These are phyloP conservation scores for Hypselothyrea guttata DNA, from an alignment of 2,888 invertebrate genomes.

Conservation along the genomic window DNA sequence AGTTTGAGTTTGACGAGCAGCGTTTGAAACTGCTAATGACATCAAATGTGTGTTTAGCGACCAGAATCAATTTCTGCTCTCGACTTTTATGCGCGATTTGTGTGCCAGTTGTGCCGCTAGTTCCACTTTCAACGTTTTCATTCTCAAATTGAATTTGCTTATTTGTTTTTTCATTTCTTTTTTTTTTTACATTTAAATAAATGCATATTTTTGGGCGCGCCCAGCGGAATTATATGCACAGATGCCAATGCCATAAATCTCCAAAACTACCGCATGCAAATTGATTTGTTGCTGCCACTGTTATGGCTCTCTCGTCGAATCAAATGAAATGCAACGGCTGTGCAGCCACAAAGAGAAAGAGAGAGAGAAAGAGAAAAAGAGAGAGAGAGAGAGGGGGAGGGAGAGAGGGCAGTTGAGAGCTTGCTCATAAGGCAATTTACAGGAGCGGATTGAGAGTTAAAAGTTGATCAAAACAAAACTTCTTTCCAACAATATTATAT, in stretches of 20 bases:
- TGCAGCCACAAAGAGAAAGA: constrained; percentile 6
- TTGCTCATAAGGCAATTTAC: constrained; percentile 9
- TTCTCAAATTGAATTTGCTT: constrained; percentile 2
- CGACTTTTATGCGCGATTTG: constrained; percentile 3
- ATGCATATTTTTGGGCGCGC: constrained; percentile 31
- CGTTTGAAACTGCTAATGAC: constrained; percentile 32
- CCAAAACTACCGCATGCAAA: constrained; percentile 64
- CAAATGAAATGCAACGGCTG: constrained; percentile 53
- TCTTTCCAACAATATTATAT: no score
- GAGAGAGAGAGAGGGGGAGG: neutral
- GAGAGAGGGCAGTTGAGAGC: neutral
- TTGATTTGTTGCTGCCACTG: constrained; percentile 63
- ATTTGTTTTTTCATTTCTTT: no score
- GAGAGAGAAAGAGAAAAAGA: no score
- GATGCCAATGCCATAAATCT: constrained; percentile 58
- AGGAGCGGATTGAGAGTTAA: constrained; percentile 27
- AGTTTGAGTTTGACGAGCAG: constrained; percentile 1
- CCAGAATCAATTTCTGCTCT: constrained; percentile 33
- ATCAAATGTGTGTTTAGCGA: constrained; percentile 28
- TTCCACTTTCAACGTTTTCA: neutral
- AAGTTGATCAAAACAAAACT: neutral
- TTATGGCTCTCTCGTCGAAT: constrained; percentile 44
- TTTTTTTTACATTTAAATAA: constrained; percentile 12
- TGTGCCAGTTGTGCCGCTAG: neutral
- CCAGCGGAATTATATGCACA: constrained; percentile 38